Percentiles rank a stretch among this genome's conserved stretches.
These are phyloP conservation scores for Mystacornis crossleyi DNA, from an alignment of 2,113 vertebrate genomes.

Conservation along the genomic window DNA sequence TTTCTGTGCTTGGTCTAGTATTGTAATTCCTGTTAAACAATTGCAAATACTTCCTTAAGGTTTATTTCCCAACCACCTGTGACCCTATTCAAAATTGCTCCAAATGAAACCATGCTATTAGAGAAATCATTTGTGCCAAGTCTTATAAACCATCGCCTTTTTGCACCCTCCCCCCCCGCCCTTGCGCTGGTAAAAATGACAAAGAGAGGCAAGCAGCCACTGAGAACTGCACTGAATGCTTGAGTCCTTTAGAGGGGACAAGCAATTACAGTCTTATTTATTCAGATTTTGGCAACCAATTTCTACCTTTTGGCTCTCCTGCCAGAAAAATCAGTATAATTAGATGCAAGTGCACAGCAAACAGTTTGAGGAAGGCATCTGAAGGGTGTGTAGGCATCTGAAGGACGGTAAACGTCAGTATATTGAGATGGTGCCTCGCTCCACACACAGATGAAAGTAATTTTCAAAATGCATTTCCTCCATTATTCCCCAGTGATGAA, in stretches of 20 bases:
- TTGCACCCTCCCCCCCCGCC: not conserved
- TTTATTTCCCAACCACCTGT: not conserved
- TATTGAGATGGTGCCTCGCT: not conserved
- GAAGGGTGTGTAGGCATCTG: not conserved
- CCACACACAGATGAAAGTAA: rapidly evolving
- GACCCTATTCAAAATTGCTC: not conserved
- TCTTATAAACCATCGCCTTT: not conserved
- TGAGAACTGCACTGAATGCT: not conserved
- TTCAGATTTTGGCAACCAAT: not conserved
- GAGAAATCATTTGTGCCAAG: not conserved
- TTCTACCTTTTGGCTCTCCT: not conserved
- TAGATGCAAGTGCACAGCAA: not conserved
- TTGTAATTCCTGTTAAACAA: not conserved
- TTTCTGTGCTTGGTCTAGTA: not conserved
- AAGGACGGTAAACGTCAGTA: rapidly evolving
- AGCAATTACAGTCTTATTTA: not conserved
- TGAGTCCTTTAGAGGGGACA: not conserved
- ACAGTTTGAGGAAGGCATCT: not conserved
- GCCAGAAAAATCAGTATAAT: not conserved
- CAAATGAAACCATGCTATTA: not conserved
- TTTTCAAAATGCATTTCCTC: not conserved
- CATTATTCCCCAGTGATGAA: not conserved
- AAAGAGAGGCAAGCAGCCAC: not conserved
- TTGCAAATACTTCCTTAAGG: not conserved
- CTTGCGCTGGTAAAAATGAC: not conserved